Percentiles rank a stretch among this genome's conserved stretches.
phyloP scores from a whole-genome alignment of 2,113 vertebrate genomes.

The Tragelaphus scriptus region DNA sequence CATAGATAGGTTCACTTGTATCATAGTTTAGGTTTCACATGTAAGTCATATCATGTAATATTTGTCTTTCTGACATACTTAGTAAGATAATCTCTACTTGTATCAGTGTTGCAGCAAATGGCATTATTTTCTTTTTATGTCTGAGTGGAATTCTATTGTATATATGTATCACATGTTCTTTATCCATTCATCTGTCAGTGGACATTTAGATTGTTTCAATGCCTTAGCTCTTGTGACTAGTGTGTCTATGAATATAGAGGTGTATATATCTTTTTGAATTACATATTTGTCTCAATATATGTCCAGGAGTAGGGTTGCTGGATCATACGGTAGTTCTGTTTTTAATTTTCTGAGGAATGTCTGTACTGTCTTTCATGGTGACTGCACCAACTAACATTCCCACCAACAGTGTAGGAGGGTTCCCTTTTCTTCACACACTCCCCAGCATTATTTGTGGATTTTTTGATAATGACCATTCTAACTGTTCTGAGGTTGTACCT shows the following conservation, averaged over 20 bases:
- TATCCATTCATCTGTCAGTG: not conserved
- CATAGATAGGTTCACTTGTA: not conserved
- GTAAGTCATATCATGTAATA: not conserved
- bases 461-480: not conserved
- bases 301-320: not conserved
- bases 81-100: not conserved
- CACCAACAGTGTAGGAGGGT: not conserved
- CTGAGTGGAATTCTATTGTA: not conserved
- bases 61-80: not conserved
- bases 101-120: not conserved
- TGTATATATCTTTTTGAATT: not conserved
- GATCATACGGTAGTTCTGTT: not conserved
- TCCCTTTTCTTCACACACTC: not conserved
- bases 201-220: not conserved
- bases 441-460: not conserved
- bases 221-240: not conserved
- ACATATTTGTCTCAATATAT: not conserved
- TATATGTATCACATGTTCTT: not conserved
- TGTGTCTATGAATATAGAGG: not conserved
- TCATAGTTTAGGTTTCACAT: not conserved
- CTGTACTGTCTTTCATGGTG: not conserved
- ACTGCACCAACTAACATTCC: not conserved
- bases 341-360: not conserved
- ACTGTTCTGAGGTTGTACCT: not conserved
- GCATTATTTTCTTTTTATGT: not conserved